phyloP scores from a whole-genome alignment of 2,888 invertebrate species.

The Bedellia somnulentella region DNA sequence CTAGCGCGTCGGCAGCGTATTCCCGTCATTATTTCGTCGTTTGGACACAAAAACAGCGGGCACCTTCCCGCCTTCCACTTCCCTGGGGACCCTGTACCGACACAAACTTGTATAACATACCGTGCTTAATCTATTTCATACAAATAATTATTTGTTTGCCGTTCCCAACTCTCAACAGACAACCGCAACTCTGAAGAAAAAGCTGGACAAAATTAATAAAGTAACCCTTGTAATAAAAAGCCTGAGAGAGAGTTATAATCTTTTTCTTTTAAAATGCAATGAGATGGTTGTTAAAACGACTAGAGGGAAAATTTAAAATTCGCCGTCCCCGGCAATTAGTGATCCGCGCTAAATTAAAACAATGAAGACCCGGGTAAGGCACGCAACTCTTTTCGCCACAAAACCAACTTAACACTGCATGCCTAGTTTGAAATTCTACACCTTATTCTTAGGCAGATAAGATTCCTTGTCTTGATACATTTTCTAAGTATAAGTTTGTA shows the following conservation, averaged over 20 bases:
- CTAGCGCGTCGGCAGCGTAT: conserved; percentile 19
- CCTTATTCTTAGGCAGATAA: no score
- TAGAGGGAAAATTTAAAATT: conserved; percentile 53
- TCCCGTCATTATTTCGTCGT: conserved; percentile 53
- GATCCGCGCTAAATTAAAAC: conserved; percentile 52
- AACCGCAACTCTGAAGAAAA: no score
- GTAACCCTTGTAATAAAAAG: no score
- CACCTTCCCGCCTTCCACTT: conserved; percentile 22
- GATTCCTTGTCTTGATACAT: no score
- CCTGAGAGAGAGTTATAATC: conserved; percentile 54
- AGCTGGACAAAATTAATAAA: no score
- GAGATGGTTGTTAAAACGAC: conserved; percentile 56
- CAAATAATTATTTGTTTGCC: no score
- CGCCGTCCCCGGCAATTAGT: conserved; percentile 51
- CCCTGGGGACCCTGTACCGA: no score
- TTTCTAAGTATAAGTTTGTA: no score
- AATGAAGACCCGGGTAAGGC: conserved; percentile 27
- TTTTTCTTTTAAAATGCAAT: conserved; percentile 61
- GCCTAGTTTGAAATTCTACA: no score
- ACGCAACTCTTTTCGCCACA: conserved; percentile 17
- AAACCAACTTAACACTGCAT: not conserved
- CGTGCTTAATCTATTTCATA: no score
- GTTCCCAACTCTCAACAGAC: no score
- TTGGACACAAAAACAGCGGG: conserved; percentile 44
- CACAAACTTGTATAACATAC: no score